Conservation (phyloP, 2,113 vertebrate species). For the Ciconia maguari region DNA sequence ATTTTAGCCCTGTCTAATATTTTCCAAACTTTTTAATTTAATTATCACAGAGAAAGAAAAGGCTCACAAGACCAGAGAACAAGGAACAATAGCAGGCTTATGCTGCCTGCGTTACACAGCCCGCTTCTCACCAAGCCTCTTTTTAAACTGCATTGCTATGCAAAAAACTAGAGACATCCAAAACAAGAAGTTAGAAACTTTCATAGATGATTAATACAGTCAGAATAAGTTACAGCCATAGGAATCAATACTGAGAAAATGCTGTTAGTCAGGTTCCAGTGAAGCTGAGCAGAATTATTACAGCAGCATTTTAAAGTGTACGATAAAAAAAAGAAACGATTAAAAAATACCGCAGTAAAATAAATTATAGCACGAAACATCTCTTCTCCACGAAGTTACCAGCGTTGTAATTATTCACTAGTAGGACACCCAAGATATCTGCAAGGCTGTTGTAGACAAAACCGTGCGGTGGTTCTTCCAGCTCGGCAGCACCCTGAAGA, state of each 20-base stretch:
- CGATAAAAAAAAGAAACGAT: neutral
- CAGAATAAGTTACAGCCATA: neutral
- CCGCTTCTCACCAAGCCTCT: neutral
- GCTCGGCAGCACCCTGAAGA: neutral
- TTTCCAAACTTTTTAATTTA: neutral
- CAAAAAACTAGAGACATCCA: neutral
- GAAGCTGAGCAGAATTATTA: neutral
- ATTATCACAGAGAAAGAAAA: neutral
- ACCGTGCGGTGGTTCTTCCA: fast-evolving
- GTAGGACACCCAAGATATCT: neutral
- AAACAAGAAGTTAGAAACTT: neutral
- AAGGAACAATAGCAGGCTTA: neutral
- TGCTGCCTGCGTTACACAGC: neutral
- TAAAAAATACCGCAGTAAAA: neutral
- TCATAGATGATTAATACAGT: neutral
- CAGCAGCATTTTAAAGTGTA: neutral
- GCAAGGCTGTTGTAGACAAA: neutral
- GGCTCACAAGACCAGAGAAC: neutral
- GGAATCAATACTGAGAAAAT: neutral
- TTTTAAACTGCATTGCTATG: neutral
- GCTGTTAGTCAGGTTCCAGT: neutral
- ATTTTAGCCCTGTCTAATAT: neutral
- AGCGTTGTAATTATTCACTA: neutral
- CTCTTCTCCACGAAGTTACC: neutral
- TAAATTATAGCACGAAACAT: neutral